Evolutionary conservation across 2,113 vertebrate species (phyloP).

Genomic region (Cyanoramphus novaezelandiae): DNA sequence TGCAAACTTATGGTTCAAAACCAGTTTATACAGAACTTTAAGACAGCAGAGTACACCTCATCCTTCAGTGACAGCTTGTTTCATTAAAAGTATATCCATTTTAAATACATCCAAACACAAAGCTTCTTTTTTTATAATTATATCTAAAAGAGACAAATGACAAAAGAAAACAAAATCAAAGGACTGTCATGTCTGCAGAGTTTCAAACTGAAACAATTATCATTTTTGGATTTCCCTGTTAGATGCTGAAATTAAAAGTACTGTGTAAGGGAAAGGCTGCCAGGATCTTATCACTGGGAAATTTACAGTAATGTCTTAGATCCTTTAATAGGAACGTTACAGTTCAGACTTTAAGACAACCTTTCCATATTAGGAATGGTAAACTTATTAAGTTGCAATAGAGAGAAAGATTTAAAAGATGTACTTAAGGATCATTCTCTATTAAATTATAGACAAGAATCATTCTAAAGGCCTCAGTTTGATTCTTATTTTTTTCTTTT

Average conservation of each 20-base stretch:
- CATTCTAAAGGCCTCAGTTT: not conserved
- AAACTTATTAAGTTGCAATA: not conserved
- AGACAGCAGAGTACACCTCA: not conserved
- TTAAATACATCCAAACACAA: not conserved
- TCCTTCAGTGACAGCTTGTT: not conserved
- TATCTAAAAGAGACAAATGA: not conserved
- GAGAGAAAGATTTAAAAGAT: not conserved
- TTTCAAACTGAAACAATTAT: not conserved
- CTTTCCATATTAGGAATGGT: not conserved
- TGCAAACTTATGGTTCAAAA: not conserved
- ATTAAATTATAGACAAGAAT: not conserved
- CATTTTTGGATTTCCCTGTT: not conserved
- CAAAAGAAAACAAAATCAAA: not conserved
- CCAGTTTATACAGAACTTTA: not conserved
- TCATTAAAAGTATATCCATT: not conserved
- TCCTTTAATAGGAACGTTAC: not conserved
- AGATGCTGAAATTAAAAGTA: constrained; percentile 6
- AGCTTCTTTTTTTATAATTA: not conserved
- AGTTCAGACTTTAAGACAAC: not conserved
- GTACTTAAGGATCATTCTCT: not conserved
- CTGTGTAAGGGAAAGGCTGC: not conserved
- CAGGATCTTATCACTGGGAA: constrained; percentile 33
- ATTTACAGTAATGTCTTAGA: constrained; percentile 3
- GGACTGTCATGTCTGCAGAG: not conserved
- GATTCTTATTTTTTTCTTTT: not conserved